Conservation (phyloP, 2,113 vertebrate genomes). For the Alethe diademata region DNA sequence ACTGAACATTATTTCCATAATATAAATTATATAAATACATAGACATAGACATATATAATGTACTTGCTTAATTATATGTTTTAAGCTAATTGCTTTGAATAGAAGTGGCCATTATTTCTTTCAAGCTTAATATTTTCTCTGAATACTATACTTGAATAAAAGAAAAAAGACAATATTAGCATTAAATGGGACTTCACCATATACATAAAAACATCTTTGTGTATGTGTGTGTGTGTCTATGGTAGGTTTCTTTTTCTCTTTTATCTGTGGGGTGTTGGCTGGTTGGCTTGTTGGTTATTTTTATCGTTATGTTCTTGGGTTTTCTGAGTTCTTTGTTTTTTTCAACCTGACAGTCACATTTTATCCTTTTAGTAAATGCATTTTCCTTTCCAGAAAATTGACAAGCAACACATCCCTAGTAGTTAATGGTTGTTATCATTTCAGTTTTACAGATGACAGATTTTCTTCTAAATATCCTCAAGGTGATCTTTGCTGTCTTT, state of each 20-base stretch:
- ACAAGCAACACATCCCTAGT: conserved; percentile 42
- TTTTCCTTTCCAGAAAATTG: conserved; percentile 66
- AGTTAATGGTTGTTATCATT: conserved; percentile 65
- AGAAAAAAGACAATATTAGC: background rate
- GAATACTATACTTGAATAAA: background rate
- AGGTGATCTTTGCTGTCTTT: conserved; percentile 49
- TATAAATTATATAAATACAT: background rate
- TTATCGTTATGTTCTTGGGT: background rate
- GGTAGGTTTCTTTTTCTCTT: background rate
- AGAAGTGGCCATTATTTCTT: background rate
- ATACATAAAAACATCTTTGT: background rate
- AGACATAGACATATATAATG: background rate
- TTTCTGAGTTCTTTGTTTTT: background rate
- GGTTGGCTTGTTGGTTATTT: background rate
- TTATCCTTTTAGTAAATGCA: conserved; percentile 62
- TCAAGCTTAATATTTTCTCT: background rate
- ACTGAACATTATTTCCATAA: background rate
- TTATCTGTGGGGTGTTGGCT: background rate
- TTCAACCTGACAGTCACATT: conserved; percentile 46
- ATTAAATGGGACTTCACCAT: background rate
- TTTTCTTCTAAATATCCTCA: conserved; percentile 67
- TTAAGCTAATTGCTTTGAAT: background rate
- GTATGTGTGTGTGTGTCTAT: too few species aligned
- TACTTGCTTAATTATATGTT: background rate
- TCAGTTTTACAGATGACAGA: conserved; percentile 64